Percentiles rank a stretch among this genome's conserved stretches.
phyloP scores from a whole-genome alignment of 1,140 invertebrate genomes.

The Atta cephalotes region DNA sequence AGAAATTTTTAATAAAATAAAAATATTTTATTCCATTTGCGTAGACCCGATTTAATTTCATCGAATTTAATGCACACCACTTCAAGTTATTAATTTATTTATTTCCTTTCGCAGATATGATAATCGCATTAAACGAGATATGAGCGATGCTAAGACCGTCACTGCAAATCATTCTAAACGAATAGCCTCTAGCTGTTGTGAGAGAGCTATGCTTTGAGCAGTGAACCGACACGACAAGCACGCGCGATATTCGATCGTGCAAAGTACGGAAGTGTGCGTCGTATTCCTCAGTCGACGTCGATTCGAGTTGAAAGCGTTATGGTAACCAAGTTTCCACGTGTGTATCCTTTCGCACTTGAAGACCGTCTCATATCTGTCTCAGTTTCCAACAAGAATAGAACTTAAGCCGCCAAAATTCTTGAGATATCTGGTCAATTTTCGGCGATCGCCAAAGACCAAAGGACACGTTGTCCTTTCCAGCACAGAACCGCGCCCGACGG shows the following conservation, averaged over 20 bases:
- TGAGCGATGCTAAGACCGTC: background rate
- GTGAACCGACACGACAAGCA: constrained; percentile 3
- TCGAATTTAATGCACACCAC: background rate
- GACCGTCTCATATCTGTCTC: constrained; percentile 22
- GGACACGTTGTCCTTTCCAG: constrained; percentile 41
- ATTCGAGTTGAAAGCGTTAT: constrained; percentile 14
- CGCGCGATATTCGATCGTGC: constrained; percentile 40
- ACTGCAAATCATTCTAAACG: constrained; percentile 10
- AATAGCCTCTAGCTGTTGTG: background rate
- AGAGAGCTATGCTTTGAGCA: constrained; percentile 15
- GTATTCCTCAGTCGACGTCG: background rate
- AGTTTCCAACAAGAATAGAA: constrained; percentile 50
- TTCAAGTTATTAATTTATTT: constrained; percentile 30
- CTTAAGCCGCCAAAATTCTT: constrained; percentile 44
- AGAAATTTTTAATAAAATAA: constrained; percentile 23
- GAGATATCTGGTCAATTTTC: constrained; percentile 49
- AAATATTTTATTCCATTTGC: constrained; percentile 26
- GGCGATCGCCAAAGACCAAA: constrained; percentile 31
- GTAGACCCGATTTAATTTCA: background rate
- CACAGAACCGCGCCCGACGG: constrained; percentile 13
- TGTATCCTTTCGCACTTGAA: constrained; percentile 43
- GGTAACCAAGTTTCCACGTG: background rate
- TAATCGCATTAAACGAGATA: background rate
- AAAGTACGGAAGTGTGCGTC: constrained; percentile 12
- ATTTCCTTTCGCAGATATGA: background rate